Base-by-base conservation (phyloP, 2,888 invertebrate genomes). In the Axea sp. region DNA sequence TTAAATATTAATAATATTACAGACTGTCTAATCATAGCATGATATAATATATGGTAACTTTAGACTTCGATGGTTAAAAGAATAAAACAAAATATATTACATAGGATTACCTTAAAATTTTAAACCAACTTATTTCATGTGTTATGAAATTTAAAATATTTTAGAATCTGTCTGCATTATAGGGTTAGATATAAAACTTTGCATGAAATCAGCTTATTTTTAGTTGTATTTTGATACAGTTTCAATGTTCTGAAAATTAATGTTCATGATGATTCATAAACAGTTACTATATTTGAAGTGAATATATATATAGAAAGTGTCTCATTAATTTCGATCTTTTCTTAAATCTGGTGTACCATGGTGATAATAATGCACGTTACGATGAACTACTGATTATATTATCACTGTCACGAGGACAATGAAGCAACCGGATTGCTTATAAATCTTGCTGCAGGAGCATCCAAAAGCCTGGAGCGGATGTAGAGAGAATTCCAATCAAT, bases 401-500 rank as follows among this genome's bases (percentile, higher is more conserved):
- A 71, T 71, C 71, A 55, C 43, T 55, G 55, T 62, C 49, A 39
- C 60, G 51, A 71, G 71, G 69, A 73, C 64, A 77, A 77, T 76
- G 64, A 69, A 30, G 31, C 64, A 45, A 47, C 65, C 67, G 69
- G 73, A 78, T 78, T 77, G 78, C 71, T 76, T 76, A 77, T 78
- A 78, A 77, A 77, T 78, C 77, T 75, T 67, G 60, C 59, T 73
- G 57, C 35, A 64, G 53, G 39, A 43, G 11, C 31, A 31, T 51
- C 65, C 59, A 51, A 51, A 73, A 73, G 59, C 65, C 51, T 57
- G 45, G 49, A 78, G 41, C 62, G 73, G 62, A 67, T 45, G 41
- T 49, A 28, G 53, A 65, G 67, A 71, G 75, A 71, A 74, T 77
- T 73, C 72, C 75, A 77, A 76, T 77, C 79, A 77, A 79, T 79